Evolutionary conservation across 2,888 invertebrate species (phyloP).

Genomic region (Calephelis perditalis): DNA sequence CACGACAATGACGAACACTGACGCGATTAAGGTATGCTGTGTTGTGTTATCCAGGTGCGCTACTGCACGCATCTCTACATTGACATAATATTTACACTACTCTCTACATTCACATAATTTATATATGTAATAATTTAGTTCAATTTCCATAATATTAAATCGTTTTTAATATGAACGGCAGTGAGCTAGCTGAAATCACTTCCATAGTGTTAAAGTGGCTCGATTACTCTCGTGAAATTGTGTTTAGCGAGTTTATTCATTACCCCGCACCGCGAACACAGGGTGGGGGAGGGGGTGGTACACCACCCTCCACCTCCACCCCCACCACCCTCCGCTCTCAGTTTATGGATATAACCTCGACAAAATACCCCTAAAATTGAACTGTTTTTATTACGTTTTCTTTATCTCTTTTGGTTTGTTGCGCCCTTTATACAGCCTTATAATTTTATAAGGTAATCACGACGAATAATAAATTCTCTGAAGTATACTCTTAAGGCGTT

Average conservation of each 20-base stretch:
- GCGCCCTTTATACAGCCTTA: slow-evolving; percentile 65
- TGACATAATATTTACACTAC: too few relatives aligned
- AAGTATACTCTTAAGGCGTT: not conserved
- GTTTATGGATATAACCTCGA: slow-evolving; percentile 78
- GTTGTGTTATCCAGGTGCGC: too few relatives aligned
- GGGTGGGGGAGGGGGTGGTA: slow-evolving; percentile 31
- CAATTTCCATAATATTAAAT: slow-evolving; percentile 11
- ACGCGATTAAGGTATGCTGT: too few relatives aligned
- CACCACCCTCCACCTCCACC: too few relatives aligned
- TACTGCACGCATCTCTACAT: too few relatives aligned
- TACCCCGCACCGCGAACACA: slow-evolving; percentile 59
- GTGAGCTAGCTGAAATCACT: slow-evolving; percentile 27
- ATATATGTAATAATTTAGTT: not conserved
- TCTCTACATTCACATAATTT: too few relatives aligned
- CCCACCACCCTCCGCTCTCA: slow-evolving; percentile 52
- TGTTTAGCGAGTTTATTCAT: slow-evolving; percentile 74
- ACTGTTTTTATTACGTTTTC: slow-evolving; percentile 77
- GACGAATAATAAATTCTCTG: slow-evolving; percentile 35
- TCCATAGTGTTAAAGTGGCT: slow-evolving; percentile 36
- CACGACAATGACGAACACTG: too few relatives aligned
- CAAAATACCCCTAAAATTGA: slow-evolving; percentile 79
- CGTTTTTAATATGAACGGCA: slow-evolving; percentile 19
- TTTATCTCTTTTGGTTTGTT: slow-evolving; percentile 76
- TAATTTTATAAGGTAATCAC: slow-evolving; percentile 68
- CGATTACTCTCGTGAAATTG: slow-evolving; percentile 69